phyloP scores from a whole-genome alignment of 2,888 invertebrate species.

The Lepidocyrtinus sp. region DNA sequence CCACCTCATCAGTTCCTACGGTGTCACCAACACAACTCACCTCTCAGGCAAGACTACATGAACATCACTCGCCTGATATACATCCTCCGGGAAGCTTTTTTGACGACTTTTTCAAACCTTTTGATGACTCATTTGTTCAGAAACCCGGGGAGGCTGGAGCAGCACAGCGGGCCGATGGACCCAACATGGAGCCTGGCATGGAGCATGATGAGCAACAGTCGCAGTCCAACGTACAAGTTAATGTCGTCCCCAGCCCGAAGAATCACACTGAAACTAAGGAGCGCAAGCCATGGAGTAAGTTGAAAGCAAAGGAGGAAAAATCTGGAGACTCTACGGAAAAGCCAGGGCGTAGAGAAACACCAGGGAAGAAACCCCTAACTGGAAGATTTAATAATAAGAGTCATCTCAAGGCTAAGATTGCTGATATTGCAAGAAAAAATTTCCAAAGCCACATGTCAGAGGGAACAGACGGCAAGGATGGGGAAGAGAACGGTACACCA shows the following conservation, averaged over 20 bases:
- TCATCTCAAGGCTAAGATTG: constrained; percentile 57
- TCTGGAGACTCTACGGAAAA: constrained; percentile 22
- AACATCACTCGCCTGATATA: constrained; percentile 66
- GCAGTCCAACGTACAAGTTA: constrained; percentile 39
- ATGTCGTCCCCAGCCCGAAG: constrained; percentile 53
- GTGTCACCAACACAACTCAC: background rate
- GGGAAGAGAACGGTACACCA: background rate
- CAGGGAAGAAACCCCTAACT: constrained; percentile 38
- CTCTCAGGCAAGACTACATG: constrained; percentile 43
- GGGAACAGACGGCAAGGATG: constrained; percentile 6
- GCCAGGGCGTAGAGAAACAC: background rate
- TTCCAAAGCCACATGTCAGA: constrained; percentile 43
- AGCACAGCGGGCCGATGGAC: background rate
- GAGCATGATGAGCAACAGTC: constrained; percentile 50
- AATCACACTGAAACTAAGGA: constrained; percentile 6
- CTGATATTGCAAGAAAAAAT: constrained; percentile 56
- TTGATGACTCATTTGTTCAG: constrained; percentile 56
- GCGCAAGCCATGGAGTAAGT: constrained; percentile 46
- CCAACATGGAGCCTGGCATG: background rate
- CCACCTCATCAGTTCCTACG: constrained; percentile 22
- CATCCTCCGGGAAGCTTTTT: constrained; percentile 67
- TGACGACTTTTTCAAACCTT: constrained; percentile 69
- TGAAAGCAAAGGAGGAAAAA: constrained; percentile 26
- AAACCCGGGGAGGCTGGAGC: constrained; percentile 27
- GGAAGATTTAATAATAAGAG: constrained; percentile 41